phyloP scores from a whole-genome alignment of 1,140 invertebrate species.

The Tetragonula clypearis region DNA sequence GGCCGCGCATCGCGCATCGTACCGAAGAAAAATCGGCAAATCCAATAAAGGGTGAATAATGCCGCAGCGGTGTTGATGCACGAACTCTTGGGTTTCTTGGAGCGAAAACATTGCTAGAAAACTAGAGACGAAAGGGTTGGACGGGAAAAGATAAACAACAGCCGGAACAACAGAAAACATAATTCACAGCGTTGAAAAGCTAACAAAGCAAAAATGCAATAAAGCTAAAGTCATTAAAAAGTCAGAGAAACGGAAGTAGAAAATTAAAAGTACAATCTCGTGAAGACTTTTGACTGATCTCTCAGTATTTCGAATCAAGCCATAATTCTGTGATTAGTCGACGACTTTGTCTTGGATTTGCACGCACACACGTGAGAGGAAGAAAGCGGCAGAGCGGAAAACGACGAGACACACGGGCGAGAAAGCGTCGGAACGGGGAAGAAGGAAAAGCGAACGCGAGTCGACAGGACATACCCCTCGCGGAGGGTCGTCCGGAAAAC shows the following conservation, averaged over 20 bases:
- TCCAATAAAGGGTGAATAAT: constrained; percentile 77
- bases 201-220: background rate
- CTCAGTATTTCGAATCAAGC: too few species aligned
- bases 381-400: constrained; percentile 14
- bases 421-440: background rate
- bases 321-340: background rate
- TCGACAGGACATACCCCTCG: background rate
- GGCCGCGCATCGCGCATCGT: constrained; percentile 36
- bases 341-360: background rate
- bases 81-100: constrained; percentile 30
- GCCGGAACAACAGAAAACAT: too few species aligned
- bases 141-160: background rate
- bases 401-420: background rate
- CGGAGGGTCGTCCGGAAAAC: constrained; percentile 64
- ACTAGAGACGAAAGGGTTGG: background rate
- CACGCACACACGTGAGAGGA: background rate
- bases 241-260: too few species aligned
- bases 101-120: background rate
- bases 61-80: constrained; percentile 54
- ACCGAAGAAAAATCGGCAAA: constrained; percentile 69
- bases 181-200: too few species aligned
- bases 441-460: background rate
- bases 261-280: too few species aligned
- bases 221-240: background rate
- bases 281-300: too few species aligned